Conservation (phyloP, 2,888 invertebrate species). For the Lasioglossum morio region DNA sequence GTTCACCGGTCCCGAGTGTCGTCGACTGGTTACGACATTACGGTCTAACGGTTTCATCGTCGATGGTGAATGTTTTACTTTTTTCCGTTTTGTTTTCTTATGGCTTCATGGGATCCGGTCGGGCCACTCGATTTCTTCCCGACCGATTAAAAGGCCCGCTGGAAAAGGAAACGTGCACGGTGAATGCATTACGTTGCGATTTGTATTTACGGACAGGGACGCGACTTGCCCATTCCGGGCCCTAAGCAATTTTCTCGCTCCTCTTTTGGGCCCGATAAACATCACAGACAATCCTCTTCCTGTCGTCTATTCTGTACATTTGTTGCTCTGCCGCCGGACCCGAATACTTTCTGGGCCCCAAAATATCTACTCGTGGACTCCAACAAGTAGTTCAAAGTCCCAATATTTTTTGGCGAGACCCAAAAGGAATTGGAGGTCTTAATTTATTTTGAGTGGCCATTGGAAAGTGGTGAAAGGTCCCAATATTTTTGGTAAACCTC, state of each 20-base stretch:
- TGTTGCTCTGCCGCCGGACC: neutral
- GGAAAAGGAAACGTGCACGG: conserved; percentile 31
- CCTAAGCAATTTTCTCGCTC: neutral
- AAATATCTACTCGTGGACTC: neutral
- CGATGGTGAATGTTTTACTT: conserved; percentile 31
- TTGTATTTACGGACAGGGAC: neutral
- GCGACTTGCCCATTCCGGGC: neutral
- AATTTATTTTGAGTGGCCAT: too few relatives aligned
- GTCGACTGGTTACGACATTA: conserved; percentile 25
- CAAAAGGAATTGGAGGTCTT: too few relatives aligned
- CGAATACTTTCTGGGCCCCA: neutral
- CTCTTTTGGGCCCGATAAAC: neutral
- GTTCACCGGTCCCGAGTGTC: conserved; percentile 5
- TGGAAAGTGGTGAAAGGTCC: too few relatives aligned
- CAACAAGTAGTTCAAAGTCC: neutral
- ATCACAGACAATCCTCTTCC: neutral
- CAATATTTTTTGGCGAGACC: too few relatives aligned
- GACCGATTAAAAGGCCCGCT: conserved; percentile 31
- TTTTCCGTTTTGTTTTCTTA: neutral
- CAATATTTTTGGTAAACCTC: too few relatives aligned
- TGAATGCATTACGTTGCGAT: conserved; percentile 32
- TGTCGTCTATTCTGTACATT: neutral
- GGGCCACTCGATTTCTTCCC: conserved; percentile 26
- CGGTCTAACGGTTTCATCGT: conserved; percentile 34
- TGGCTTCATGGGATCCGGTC: conserved; percentile 29